phyloP scores from a whole-genome alignment of 2,797 vertebrate genomes.

The Parauchenoglanis punctatus region DNA sequence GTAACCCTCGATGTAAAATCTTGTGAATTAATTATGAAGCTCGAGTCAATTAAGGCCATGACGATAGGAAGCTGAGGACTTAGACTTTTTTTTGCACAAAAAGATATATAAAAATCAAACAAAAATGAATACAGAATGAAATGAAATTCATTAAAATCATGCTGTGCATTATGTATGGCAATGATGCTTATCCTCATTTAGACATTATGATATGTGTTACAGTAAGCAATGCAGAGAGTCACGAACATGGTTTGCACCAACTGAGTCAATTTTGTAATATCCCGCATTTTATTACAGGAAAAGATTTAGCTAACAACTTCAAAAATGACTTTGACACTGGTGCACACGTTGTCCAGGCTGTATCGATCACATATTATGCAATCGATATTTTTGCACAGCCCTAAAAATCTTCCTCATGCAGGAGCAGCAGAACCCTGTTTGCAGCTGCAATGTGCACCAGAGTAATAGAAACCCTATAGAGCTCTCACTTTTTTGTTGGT shows the following conservation, averaged over 20 bases:
- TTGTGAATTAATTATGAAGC: slow-evolving; percentile 39
- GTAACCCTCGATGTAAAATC: not conserved
- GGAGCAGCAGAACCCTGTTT: not conserved
- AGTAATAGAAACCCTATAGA: slow-evolving; percentile 12
- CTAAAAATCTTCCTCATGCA: slow-evolving; percentile 2
- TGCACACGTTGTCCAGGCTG: not conserved
- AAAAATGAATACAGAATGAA: not conserved
- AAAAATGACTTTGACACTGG: not conserved
- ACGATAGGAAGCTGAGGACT: not conserved
- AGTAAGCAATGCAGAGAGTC: not conserved
- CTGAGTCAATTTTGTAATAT: not conserved
- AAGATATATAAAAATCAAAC: not conserved
- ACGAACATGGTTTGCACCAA: not conserved
- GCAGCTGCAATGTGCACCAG: slow-evolving; percentile 11
- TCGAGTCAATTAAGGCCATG: slow-evolving; percentile 5
- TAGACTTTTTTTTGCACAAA: not conserved
- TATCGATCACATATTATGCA: not conserved
- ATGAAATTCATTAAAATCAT: not conserved
- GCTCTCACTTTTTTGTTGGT: not conserved
- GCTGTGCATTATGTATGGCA: not conserved
- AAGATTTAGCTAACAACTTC: not conserved
- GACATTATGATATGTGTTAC: not conserved
- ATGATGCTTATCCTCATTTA: not conserved
- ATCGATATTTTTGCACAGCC: not conserved
- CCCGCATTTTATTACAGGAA: not conserved